Evolutionary conservation across 2,888 invertebrate genomes (phyloP).

Genomic region (Chorisops tibialis): DNA sequence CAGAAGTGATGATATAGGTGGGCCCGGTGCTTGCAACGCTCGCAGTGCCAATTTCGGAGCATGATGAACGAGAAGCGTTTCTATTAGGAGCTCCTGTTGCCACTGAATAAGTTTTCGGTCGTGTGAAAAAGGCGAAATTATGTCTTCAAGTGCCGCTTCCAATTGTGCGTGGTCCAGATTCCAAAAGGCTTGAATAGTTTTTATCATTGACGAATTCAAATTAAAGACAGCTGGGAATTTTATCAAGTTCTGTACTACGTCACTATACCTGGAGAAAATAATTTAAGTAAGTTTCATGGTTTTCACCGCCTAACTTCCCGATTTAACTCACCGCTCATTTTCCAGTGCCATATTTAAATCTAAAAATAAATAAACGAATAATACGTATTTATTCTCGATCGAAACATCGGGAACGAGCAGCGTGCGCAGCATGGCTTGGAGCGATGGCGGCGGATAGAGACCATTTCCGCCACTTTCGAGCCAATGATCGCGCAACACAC

Average conservation of each 20-base stretch:
- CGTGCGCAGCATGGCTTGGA: slow-evolving; percentile 72
- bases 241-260: slow-evolving; percentile 67
- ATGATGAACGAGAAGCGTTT: slow-evolving; percentile 41
- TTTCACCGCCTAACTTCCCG: not conserved
- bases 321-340: slow-evolving; percentile 53
- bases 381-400: slow-evolving; percentile 69
- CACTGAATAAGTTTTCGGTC: slow-evolving; percentile 41
- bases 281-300: not conserved
- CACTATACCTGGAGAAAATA: slow-evolving; percentile 57
- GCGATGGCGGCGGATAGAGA: slow-evolving; percentile 77
- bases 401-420: slow-evolving; percentile 68
- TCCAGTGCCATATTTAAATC: slow-evolving; percentile 73
- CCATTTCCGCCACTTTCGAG: slow-evolving; percentile 63
- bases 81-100: slow-evolving; percentile 47
- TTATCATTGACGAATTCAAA: slow-evolving; percentile 68
- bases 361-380: slow-evolving; percentile 76
- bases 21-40: slow-evolving; percentile 41
- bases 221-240: slow-evolving; percentile 80
- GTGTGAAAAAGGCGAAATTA: slow-evolving; percentile 44
- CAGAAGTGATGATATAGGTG: slow-evolving; percentile 40
- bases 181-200: slow-evolving; percentile 85
- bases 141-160: slow-evolving; percentile 54
- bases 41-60: slow-evolving; percentile 42
- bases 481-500: slow-evolving; percentile 60
- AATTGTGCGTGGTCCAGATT: slow-evolving; percentile 82